These are phyloP conservation scores for Aleiodes alternator DNA, from an alignment of 2,888 invertebrate species.

Conservation along the genomic window DNA sequence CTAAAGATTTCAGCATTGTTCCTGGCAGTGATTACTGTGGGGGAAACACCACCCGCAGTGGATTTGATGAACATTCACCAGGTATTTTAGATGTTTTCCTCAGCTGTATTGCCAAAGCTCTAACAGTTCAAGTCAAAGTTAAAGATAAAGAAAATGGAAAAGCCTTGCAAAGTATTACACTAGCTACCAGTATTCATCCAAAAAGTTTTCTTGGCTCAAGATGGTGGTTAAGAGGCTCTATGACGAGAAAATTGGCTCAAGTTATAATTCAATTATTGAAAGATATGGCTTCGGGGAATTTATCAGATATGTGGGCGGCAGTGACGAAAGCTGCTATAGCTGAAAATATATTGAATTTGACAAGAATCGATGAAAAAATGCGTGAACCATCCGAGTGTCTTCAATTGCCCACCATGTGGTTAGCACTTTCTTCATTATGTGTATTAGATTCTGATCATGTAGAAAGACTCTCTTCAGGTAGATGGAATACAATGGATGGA, in stretches of 20 bases:
- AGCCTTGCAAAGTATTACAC: conserved; percentile 77
- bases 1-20: conserved; percentile 86
- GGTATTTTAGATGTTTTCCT: conserved; percentile 93
- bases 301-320: conserved; percentile 90
- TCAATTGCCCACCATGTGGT: conserved; percentile 91
- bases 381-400: conserved; percentile 87
- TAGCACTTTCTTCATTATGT: conserved; percentile 94
- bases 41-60: conserved; percentile 56
- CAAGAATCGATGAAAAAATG: conserved; percentile 86
- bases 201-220: conserved; percentile 78
- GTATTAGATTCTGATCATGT: conserved; percentile 94
- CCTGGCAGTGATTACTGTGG: conserved; percentile 73
- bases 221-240: conserved; percentile 94
- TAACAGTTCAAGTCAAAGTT: conserved; percentile 92
- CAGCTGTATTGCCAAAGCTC: conserved; percentile 92
- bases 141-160: conserved; percentile 79
- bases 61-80: conserved; percentile 78
- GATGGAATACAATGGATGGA: conserved; percentile 83
- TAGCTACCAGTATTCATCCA: conserved; percentile 80
- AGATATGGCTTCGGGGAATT: conserved; percentile 93
- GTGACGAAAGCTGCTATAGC: conserved; percentile 93
- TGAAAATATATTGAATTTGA: conserved; percentile 89
- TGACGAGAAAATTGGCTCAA: conserved; percentile 90
- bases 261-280: conserved; percentile 90
- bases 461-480: conserved; percentile 86